Percentiles rank a stretch among this genome's conserved stretches.
These are phyloP conservation scores for Aulostomus chinensis DNA, from an alignment of 2,797 vertebrate genomes.

Conservation along the genomic window DNA sequence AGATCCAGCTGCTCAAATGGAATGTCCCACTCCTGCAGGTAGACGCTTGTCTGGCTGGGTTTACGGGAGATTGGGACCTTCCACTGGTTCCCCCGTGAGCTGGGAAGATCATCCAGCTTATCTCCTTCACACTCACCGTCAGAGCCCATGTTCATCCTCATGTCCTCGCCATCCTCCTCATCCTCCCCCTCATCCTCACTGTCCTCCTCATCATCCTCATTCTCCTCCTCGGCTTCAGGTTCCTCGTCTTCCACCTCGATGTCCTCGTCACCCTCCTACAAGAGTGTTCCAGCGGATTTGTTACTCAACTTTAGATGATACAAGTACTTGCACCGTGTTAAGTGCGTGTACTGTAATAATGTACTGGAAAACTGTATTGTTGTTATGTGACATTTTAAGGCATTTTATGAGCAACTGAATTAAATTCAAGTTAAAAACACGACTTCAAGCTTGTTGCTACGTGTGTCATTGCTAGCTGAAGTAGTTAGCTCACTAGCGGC, in stretches of 20 bases:
- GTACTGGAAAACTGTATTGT: no score
- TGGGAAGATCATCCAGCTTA: conserved; percentile 91
- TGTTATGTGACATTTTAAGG: no score
- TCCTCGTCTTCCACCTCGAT: conserved; percentile 61
- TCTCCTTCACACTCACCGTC: conserved; percentile 90
- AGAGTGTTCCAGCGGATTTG: no score
- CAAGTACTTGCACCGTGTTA: no score
- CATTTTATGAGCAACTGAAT: no score
- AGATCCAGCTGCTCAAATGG: conserved; percentile 95
- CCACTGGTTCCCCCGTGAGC: conserved; percentile 82
- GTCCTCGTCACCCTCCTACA: conserved; percentile 49
- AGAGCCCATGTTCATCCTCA: conserved; percentile 80
- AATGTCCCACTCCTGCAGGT: conserved; percentile 98
- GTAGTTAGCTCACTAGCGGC: no score
- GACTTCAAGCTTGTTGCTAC: no score
- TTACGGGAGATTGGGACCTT: conserved; percentile 94
- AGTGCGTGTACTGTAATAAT: no score
- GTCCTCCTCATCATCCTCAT: conserved; percentile 57
- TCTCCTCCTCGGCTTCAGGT: conserved; percentile 56
- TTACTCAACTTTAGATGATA: no score
- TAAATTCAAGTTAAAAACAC: no score
- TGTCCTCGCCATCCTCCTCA: conserved; percentile 75
- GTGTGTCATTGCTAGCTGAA: no score
- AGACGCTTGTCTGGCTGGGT: conserved; percentile 94
- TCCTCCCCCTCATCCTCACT: conserved; percentile 63